Evolutionary conservation across 2,888 invertebrate species (phyloP), one percentile per base, ranked within the genome.

Genomic region (Apoda limacodes): DNA sequence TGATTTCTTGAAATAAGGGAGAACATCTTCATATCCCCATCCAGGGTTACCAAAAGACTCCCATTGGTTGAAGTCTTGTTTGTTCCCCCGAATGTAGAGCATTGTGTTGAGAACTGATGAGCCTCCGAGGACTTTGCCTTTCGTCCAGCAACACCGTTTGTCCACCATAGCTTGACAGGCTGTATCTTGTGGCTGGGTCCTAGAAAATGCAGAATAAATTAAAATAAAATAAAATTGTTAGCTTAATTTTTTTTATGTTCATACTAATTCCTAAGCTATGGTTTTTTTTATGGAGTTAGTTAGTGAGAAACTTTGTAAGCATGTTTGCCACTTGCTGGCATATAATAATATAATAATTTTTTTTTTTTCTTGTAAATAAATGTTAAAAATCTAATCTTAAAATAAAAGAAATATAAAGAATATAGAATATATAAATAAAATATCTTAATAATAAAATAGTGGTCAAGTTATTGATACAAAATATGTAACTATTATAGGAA

Each of bases 51-150:
- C 95, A 15, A 89, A 78, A 0, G 85, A 82, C 20, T 89, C 91
- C 96, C 96, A 97, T 30, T 89, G 85, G 61, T 95, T 91, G 57
- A 85, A 97, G 63, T 96, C 95, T 1, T 90, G 78, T 32, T 85
- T 83, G 62, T 95, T 95, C 1, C 96, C 96, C 38, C 96, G 81
- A 23, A 95, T 87, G 60, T 97, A 96, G 0, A 95, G 82, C 95
- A 95, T 95, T 2, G 92, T 92, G 56, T 95, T 95, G 1, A 95
- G 78, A 1, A 93, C 92, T 21, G 92, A 92, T 3, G 91, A 92
- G 0, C 95, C 95, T 0, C 94, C 95, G 1, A 95, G 72, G 1
- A 92, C 88, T 72, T 94, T 94, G 26, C 96, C 95, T 35, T 94
- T 84, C 0, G 95, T 94, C 94, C 94, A 95, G 51, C 89, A 88